Evolutionary conservation across 1,140 invertebrate species (phyloP).

Genomic region (Wasmannia auropunctata): DNA sequence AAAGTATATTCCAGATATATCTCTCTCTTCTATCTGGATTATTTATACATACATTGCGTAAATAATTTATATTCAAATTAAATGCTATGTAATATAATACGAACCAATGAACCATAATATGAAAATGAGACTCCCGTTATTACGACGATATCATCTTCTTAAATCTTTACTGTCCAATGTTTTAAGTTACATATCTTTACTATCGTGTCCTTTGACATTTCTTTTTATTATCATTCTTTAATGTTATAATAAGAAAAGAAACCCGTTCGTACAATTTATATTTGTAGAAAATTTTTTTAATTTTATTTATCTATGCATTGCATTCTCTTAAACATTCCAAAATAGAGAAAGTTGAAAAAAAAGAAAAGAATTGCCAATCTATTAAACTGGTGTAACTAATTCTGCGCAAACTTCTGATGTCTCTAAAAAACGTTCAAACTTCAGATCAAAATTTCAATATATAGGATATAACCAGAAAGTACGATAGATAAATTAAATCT

Average conservation of each 20-base stretch:
- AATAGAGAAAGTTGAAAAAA: background rate
- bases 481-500: background rate
- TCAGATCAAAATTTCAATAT: background rate
- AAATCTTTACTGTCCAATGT: background rate
- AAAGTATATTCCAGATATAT: background rate
- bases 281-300: background rate
- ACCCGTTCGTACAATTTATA: background rate
- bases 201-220: background rate
- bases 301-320: background rate
- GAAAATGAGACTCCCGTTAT: background rate
- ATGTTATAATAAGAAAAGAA: background rate
- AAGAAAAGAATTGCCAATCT: background rate
- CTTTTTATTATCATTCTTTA: background rate
- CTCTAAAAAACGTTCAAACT: background rate
- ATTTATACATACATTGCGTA: background rate
- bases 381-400: background rate
- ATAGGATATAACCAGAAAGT: background rate
- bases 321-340: background rate
- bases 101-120: background rate
- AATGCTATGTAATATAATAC: background rate
- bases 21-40: background rate
- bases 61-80: constrained; percentile 3
- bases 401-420: background rate
- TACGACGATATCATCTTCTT: background rate
- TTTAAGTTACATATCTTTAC: background rate